phyloP scores from a whole-genome alignment of 2,888 invertebrate genomes.

The Lacanobia wlatinum region DNA sequence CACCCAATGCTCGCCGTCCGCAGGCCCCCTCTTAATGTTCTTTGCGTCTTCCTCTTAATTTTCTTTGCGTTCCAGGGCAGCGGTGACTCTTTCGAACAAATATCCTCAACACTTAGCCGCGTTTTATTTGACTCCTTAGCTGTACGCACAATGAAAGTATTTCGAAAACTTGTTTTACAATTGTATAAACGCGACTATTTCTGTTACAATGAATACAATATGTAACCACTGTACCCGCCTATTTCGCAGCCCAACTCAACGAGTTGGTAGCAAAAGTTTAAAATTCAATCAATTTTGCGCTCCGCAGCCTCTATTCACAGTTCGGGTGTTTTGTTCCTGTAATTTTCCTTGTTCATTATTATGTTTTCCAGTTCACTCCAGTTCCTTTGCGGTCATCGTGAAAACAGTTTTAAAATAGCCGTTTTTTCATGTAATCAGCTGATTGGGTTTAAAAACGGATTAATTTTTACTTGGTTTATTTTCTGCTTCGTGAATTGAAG shows the following conservation, averaged over 20 bases:
- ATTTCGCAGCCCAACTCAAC: constrained; percentile 56
- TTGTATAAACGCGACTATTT: neutral
- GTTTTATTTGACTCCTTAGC: too few relatives aligned
- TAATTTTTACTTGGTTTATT: constrained; percentile 4
- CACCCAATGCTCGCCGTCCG: too few relatives aligned
- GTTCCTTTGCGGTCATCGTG: constrained; percentile 56
- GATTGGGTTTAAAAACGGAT: constrained; percentile 24
- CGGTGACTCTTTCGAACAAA: too few relatives aligned
- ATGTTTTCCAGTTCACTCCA: constrained; percentile 55
- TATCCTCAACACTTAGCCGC: too few relatives aligned
- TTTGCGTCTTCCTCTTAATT: too few relatives aligned
- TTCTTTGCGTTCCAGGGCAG: too few relatives aligned
- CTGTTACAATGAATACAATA: constrained; percentile 14
- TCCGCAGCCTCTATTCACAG: constrained; percentile 71
- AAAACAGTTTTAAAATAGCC: constrained; percentile 40
- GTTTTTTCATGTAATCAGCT: constrained; percentile 35
- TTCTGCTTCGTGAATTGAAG: neutral
- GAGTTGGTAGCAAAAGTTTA: constrained; percentile 74
- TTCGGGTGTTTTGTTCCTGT: constrained; percentile 70
- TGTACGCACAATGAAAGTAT: too few relatives aligned
- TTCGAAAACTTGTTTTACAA: too few relatives aligned
- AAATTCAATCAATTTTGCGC: constrained; percentile 83
- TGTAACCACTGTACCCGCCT: constrained; percentile 27
- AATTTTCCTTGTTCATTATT: constrained; percentile 66
- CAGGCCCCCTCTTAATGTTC: too few relatives aligned